Evolutionary conservation across 2,113 vertebrate species (phyloP), one percentile per base, ranked within the genome.

Genomic region (Myiagra hebetior): DNA sequence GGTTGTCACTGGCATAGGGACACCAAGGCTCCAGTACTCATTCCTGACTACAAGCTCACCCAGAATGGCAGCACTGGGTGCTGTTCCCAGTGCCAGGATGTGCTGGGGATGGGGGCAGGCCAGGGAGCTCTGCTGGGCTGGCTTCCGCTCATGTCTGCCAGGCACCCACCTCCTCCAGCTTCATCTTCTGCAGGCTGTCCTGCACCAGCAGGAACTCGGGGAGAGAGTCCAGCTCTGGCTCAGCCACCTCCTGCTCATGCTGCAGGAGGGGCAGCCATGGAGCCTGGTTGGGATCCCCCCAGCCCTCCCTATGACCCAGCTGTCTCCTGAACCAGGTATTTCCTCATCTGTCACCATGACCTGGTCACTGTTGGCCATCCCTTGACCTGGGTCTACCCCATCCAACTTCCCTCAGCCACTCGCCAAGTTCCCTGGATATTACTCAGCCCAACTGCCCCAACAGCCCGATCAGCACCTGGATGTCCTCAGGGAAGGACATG

Each of bases 161-260:
- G 35, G 70, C 4, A 1, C 23, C 50, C 3, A 3, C 75, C 22
- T 98, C 97, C 42, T 74, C 92, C 19, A 93, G 68, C 72, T 97
- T 97, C 24, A 97, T 98, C 86, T 97, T 97, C 83, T 97, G 96
- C 94, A 98, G 97, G 80, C 98, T 98, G 82, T 98, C 97, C 94
- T 95, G 96, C 78, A 98, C 97, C 17, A 97, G 96, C 77, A 99
- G 98, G 98, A 98, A 98, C 93, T 98, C 97, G 13, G 98, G 98
- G 47, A 85, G 72, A 73, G 97, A 97, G 44, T 98, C 97, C 16
- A 91, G 74, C 44, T 96, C 94, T 37, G 96, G 96, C 28, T 73
- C 73, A n/a, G 59, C 92, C 83, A 96, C 92, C 87, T 98, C 98
- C 91, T 64, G 60, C 77, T 98, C 97, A 7, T 98, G 98, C 98